Conservation (phyloP, 2,888 invertebrate genomes). For the Zhuqinia jingwanae region DNA sequence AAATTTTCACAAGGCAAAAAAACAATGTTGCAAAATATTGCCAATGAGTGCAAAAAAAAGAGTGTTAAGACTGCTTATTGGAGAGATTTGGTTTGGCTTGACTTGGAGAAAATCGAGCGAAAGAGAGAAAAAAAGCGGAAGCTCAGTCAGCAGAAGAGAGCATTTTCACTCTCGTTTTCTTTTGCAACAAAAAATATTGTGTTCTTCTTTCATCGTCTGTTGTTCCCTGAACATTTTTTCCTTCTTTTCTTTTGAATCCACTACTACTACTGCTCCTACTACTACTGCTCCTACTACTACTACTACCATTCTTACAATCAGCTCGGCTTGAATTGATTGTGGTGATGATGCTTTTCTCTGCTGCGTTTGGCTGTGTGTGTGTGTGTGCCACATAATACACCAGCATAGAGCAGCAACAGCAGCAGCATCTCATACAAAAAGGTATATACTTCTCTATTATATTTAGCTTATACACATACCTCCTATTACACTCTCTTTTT, state of each 20-base stretch:
- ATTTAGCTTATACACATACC: too few species aligned
- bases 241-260: background rate
- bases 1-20: background rate
- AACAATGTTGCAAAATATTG: slow-evolving; percentile 7
- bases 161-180: slow-evolving; percentile 35
- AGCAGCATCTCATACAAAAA: too few species aligned
- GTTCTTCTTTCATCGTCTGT: slow-evolving; percentile 8
- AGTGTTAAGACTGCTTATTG: background rate
- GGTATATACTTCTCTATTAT: too few species aligned
- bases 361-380: background rate
- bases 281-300: background rate
- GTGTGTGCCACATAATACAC: background rate
- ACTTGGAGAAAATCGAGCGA: slow-evolving; percentile 15
- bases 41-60: background rate
- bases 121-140: slow-evolving; percentile 1
- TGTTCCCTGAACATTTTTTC: slow-evolving; percentile 3
- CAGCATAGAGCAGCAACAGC: too few species aligned
- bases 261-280: background rate
- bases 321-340: slow-evolving; percentile 30
- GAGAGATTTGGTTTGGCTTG: slow-evolving; percentile 14
- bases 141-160: background rate
- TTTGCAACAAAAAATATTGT: slow-evolving; percentile 34
- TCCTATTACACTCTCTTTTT: too few species aligned
- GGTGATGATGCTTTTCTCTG: background rate
- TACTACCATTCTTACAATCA: background rate